Percentiles rank a stretch among this genome's conserved stretches.
Evolutionary conservation across 2,888 invertebrate species (phyloP).

Genomic region (Chaitophorus viminalis): DNA sequence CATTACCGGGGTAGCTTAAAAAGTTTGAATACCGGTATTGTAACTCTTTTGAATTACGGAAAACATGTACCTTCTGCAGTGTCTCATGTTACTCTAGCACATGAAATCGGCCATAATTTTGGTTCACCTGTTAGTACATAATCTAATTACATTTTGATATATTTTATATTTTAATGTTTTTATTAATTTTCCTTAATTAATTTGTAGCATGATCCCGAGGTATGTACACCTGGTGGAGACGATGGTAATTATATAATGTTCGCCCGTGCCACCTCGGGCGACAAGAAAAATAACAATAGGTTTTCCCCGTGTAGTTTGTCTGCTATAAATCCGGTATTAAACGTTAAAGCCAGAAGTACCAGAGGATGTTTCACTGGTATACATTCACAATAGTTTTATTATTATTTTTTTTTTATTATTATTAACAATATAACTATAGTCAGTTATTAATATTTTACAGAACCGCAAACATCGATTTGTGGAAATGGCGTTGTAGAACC

Average conservation of each 20-base stretch:
- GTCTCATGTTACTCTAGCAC: conserved; percentile 96
- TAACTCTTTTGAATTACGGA: conserved; percentile 96
- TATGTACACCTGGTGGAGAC: conserved; percentile 92
- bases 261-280: conserved; percentile 97
- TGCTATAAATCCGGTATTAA: conserved; percentile 91
- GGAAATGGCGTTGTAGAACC: conserved; percentile 98
- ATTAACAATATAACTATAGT: neutral
- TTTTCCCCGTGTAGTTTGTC: conserved; percentile 95
- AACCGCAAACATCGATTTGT: conserved; percentile 77
- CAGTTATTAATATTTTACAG: neutral
- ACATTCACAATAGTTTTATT: conserved; percentile 58
- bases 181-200: conserved; percentile 10
- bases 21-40: conserved; percentile 97
- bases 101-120: conserved; percentile 99
- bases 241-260: conserved; percentile 99
- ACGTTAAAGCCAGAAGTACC: conserved; percentile 87
- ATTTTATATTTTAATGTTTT: neutral
- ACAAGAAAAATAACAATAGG: conserved; percentile 96
- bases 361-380: conserved; percentile 93
- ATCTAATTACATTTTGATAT: neutral
- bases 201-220: conserved; percentile 91
- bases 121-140: conserved; percentile 86
- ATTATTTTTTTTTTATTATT: neutral
- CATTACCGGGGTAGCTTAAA: conserved; percentile 93
- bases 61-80: conserved; percentile 98